Evolutionary conservation across 2,888 invertebrate genomes (phyloP).

Genomic region (Stenurella melanura): DNA sequence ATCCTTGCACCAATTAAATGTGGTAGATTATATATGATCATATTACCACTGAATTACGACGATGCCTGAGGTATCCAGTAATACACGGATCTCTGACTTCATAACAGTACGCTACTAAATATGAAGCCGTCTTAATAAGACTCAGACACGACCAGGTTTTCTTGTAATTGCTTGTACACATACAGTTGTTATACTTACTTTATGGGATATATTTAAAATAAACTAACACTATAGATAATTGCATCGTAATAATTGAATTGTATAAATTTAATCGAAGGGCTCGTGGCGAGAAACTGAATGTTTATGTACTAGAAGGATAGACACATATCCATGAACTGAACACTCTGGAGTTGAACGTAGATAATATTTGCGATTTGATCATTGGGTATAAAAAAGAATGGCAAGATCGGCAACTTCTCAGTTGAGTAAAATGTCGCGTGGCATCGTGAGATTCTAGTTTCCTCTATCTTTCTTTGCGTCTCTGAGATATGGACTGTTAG

Average conservation of each 20-base stretch:
- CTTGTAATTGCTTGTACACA: conserved; percentile 58
- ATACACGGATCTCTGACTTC: conserved; percentile 64
- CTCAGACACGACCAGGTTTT: conserved; percentile 56
- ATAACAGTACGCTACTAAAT: conserved; percentile 62
- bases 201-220: conserved; percentile 45
- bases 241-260: conserved; percentile 12
- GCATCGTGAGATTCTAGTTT: too few species aligned
- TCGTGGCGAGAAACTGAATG: not conserved
- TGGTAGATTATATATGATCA: conserved; percentile 68
- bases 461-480: too few species aligned
- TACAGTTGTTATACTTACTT: conserved; percentile 56
- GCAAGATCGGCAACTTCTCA: too few species aligned
- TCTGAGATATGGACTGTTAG: too few species aligned
- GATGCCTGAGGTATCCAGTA: conserved; percentile 60
- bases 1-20: conserved; percentile 69
- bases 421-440: too few species aligned
- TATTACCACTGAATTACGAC: conserved; percentile 70
- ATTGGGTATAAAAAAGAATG: too few species aligned
- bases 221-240: conserved; percentile 26
- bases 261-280: conserved; percentile 7
- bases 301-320: not conserved
- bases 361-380: too few species aligned
- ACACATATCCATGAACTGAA: not conserved
- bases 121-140: conserved; percentile 61
- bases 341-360: too few species aligned